phyloP scores from a whole-genome alignment of 2,113 vertebrate species.

The Hiodon tergisus region DNA sequence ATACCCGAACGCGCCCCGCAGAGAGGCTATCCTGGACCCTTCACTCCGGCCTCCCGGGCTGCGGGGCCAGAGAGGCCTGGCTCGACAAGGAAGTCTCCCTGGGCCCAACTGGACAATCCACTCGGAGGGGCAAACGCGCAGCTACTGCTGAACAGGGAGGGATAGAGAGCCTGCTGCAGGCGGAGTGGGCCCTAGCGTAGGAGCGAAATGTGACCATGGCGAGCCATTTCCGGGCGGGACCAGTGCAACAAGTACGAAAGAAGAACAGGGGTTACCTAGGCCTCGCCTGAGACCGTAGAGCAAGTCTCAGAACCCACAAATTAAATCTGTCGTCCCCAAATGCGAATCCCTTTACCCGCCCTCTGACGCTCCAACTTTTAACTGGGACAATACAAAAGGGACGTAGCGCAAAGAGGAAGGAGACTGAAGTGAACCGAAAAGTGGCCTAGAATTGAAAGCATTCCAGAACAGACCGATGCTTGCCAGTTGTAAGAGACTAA shows the following conservation, averaged over 20 bases:
- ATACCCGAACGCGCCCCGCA: conserved; percentile 58
- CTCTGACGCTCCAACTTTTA: not conserved
- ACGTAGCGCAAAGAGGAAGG: not conserved
- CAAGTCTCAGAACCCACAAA: not conserved
- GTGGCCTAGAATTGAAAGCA: conserved; percentile 49
- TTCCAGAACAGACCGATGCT: conserved; percentile 45
- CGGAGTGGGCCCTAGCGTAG: too few species aligned
- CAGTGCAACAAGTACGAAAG: not conserved
- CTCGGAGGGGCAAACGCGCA: conserved; percentile 66
- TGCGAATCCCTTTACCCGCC: not conserved
- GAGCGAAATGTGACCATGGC: too few species aligned
- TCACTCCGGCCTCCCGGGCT: conserved; percentile 41
- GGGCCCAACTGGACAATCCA: conserved; percentile 69
- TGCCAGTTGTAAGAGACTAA: conserved; percentile 14
- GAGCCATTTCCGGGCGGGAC: too few species aligned
- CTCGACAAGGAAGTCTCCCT: conserved; percentile 51
- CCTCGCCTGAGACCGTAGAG: not conserved
- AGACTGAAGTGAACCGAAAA: conserved; percentile 39
- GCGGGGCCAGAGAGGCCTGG: conserved; percentile 41
- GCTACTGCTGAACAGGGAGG: conserved; percentile 62
- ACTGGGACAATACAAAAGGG: conserved; percentile 26
- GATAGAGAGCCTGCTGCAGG: not conserved
- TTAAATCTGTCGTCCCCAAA: not conserved
- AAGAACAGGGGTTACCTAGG: not conserved
- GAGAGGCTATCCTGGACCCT: conserved; percentile 48